These are phyloP conservation scores for Herpetotheres cachinnans DNA, from an alignment of 2,113 vertebrate genomes.

Conservation along the genomic window DNA sequence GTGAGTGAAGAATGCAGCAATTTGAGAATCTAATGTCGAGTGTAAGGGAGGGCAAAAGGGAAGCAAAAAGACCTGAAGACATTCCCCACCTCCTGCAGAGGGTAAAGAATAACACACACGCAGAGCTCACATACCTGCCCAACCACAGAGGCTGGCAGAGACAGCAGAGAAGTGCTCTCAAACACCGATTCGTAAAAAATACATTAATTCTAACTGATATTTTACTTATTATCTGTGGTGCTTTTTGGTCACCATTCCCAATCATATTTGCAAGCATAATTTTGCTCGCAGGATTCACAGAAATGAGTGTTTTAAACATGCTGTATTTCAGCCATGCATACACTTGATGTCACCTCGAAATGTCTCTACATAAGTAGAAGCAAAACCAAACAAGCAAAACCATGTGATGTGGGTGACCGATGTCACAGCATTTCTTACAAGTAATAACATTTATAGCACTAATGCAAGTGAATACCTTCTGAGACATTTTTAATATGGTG, in stretches of 20 bases:
- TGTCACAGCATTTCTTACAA: neutral
- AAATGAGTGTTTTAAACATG: neutral
- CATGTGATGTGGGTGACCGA: fast-evolving
- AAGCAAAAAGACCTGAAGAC: neutral
- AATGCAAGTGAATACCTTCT: neutral
- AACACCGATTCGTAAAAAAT: neutral
- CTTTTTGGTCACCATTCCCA: neutral
- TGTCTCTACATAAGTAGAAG: neutral
- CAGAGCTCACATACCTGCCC: neutral
- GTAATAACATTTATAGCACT: no score
- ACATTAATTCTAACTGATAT: neutral
- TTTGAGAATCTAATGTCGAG: neutral
- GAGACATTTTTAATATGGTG: neutral
- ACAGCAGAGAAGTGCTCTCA: fast-evolving
- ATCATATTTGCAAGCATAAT: neutral
- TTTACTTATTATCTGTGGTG: neutral
- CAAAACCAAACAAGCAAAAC: neutral
- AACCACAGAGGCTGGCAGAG: neutral
- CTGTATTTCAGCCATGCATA: fast-evolving
- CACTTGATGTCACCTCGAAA: neutral
- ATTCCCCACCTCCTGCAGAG: neutral
- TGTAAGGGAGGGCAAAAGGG: neutral
- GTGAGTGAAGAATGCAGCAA: neutral
- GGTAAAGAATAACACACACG: neutral
- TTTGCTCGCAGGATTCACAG: neutral